Percentiles rank a stretch among this genome's conserved stretches.
phyloP scores from a whole-genome alignment of 1,140 invertebrate species.

The Andricus grossulariae region DNA sequence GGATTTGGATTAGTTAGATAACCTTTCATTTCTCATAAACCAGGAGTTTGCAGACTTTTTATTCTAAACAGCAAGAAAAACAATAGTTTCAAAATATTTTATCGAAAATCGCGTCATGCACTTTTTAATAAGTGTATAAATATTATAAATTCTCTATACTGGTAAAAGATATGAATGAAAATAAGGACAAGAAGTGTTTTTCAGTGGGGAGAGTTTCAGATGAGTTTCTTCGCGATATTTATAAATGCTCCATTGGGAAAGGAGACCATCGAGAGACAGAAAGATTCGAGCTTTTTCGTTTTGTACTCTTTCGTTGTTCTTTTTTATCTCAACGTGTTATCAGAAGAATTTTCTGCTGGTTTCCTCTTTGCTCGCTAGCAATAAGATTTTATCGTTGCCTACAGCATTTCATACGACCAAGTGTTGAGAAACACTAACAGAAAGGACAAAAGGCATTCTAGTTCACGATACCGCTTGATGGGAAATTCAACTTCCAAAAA shows the following conservation, averaged over 20 bases:
- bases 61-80: too few relatives aligned
- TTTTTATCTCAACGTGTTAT: constrained; percentile 7
- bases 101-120: too few relatives aligned
- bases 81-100: too few relatives aligned
- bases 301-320: neutral
- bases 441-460: constrained; percentile 3
- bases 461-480: neutral
- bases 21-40: too few relatives aligned
- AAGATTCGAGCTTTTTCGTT: constrained; percentile 8
- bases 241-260: neutral
- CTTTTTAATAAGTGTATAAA: too few relatives aligned
- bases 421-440: neutral
- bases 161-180: neutral
- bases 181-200: neutral
- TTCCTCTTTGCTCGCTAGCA: neutral
- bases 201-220: neutral
- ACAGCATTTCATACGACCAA: constrained; percentile 7
- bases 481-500: neutral
- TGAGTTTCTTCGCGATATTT: neutral
- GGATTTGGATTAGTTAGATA: too few relatives aligned
- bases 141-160: neutral
- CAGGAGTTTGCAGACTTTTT: too few relatives aligned
- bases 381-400: constrained; percentile 27
- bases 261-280: neutral
- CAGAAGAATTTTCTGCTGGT: constrained; percentile 1